Base-by-base conservation (phyloP, 2,797 vertebrate species). In the Melanotaenia parkinsoni region DNA sequence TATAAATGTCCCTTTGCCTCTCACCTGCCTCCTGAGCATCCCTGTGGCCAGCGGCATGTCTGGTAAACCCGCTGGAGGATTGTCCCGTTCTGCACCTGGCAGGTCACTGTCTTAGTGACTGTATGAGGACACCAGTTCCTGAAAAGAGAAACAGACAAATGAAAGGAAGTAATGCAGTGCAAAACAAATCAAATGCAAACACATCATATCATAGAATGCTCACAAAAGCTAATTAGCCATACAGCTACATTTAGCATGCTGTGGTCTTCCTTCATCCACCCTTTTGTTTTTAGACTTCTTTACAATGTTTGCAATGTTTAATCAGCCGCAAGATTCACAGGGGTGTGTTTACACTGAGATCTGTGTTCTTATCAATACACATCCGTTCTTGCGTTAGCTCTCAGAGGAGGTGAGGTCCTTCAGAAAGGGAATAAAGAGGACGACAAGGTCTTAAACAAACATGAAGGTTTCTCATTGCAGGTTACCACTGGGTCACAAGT, bases 71-170 rank as follows among this genome's bases (percentile, higher is more conserved):
- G 91, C 90, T 98, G 98, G 58, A 98, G 94, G 73, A 95, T 89
- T 2, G 97, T 99, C 72, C 98, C 98, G 3, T 99, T 99, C 86
- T 98, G 98, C 56, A 98, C 91, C 30, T 97, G 97, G 93, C 98
- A 99, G 0, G 96, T 97, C 84, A 98, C 92, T 0, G 95, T 97
- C 80, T 96, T 95, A 6, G 95, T 97, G 77, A 96, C 95, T 0
- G 95, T 94, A 12, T 98, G 96, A 0, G 97, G 95, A 91, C 98
- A 99, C 98, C 98, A 99, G 88, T 97, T 98, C 89, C 98, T 98
- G 92, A n/a, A 20, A 47, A 67, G 50, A 76, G n/a, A 70, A 65
- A 64, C 0, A 62, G 4, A 18, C 2, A 33, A 58, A n/a, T 2
- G 13, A 51, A 33, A 73, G 65, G 63, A 30, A 85, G 26, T 58